Conservation (phyloP, 2,888 invertebrate species). For the Agrypnus murinus region DNA sequence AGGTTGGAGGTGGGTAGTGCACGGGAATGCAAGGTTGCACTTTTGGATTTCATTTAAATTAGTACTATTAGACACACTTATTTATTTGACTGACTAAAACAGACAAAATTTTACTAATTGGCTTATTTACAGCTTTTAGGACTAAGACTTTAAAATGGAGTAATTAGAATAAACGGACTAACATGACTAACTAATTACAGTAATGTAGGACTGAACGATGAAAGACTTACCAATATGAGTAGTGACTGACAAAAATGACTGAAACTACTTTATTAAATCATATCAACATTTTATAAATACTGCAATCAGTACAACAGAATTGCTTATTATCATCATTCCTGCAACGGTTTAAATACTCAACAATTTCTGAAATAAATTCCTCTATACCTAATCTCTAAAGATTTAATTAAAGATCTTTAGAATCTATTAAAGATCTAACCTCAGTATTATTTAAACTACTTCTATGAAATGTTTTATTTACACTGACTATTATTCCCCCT, state of each 20-base stretch:
- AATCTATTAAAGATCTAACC: background rate
- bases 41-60: background rate
- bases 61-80: background rate
- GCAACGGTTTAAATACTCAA: no score
- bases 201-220: background rate
- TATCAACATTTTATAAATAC: background rate
- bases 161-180: background rate
- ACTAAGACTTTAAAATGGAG: background rate
- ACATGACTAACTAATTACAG: background rate
- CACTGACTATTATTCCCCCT: no score
- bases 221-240: background rate
- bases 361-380: no score
- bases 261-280: no score
- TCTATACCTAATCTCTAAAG: no score
- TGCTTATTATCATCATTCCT: background rate
- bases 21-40: conserved; percentile 20
- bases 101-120: no score
- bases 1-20: conserved; percentile 30
- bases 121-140: no score
- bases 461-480: no score
- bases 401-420: no score
- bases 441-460: no score
- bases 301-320: background rate
- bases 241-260: background rate
- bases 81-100: no score